These are phyloP conservation scores for Alitta virens DNA, from an alignment of 2,888 invertebrate genomes.

Conservation along the genomic window DNA sequence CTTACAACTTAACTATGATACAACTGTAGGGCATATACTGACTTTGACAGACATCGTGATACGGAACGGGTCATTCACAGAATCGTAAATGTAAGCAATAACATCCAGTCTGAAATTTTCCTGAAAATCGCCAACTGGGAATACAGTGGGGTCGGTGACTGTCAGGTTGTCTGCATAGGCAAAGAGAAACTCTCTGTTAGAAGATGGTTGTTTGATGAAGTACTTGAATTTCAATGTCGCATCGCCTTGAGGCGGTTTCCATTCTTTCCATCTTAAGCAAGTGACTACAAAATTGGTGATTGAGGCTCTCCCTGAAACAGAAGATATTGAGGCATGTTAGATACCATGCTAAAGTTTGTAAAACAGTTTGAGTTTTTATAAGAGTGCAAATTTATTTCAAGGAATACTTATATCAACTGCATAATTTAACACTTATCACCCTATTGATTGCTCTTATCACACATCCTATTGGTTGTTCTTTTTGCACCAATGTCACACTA, in stretches of 20 bases:
- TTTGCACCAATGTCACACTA: no score
- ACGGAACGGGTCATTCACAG: not conserved
- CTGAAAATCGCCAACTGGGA: not conserved
- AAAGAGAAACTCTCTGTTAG: not conserved
- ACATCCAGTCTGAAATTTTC: not conserved
- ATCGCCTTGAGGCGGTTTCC: not conserved
- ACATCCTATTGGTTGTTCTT: no score
- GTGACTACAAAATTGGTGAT: not conserved
- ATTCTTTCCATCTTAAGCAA: slow-evolving; percentile 2
- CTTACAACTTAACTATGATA: no score
- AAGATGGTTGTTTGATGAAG: not conserved
- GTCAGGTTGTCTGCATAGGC: not conserved
- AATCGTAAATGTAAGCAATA: not conserved
- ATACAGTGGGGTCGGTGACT: not conserved
- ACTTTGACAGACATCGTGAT: not conserved
- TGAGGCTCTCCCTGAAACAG: not conserved
- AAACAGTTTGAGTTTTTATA: no score
- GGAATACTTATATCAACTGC: no score
- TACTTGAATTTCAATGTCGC: not conserved
- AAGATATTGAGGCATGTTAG: no score
- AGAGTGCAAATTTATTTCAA: no score
- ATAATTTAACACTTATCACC: no score
- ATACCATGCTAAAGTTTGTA: no score
- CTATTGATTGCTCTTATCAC: no score
- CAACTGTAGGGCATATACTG: no score